Base-by-base conservation (phyloP, 2,888 invertebrate genomes). In the Meandrusa payeni region DNA sequence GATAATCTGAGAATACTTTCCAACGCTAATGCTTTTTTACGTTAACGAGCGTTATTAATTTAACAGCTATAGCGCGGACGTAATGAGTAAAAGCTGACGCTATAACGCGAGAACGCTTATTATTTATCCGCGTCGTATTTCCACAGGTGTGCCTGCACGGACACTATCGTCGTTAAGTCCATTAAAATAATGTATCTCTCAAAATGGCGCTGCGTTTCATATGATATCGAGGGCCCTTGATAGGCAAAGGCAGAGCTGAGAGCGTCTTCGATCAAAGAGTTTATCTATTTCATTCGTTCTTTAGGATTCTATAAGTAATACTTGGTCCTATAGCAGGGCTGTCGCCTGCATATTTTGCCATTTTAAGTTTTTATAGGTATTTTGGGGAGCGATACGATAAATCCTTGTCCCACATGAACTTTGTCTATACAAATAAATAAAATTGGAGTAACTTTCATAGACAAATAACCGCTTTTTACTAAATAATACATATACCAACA, bases 171-270 rank as follows among this genome's bases (percentile, higher is more conserved):
- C 42, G 50, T 61, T 51, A 53, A 51, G 41, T 61, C 71, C 76
- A 78, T 79, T 77, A 78, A 71, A 75, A 73, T 73, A 75, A 73
- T 73, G 76, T 62, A 65, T 56, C 62, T 54, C 57, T 70, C 66
- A 70, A 70, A 74, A 73, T 61, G 61, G 61, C 67, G 64, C 59
- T 61, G 56, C 60, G 57, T 64, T 68, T 69, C 62, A 54, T 64
- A 62, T 56, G 70, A 69, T 69, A 73, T 69, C 64, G 61, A 60
- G 57, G 65, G 57, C 48, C 34, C 7, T 46, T 31, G 64, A 69
- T 63, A 60, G 55, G 45, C 46, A 54, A 51, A 43, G 46, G 43
- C 46, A 39, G 50, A 52, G 57, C 48, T 66, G 58, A 69, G 68
- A 71, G 74, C 64, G 64, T 70, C 64, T 62, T 73, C 76, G 64